Evolutionary conservation across 1,140 invertebrate species (phyloP).

Genomic region (Drosophila truncata): DNA sequence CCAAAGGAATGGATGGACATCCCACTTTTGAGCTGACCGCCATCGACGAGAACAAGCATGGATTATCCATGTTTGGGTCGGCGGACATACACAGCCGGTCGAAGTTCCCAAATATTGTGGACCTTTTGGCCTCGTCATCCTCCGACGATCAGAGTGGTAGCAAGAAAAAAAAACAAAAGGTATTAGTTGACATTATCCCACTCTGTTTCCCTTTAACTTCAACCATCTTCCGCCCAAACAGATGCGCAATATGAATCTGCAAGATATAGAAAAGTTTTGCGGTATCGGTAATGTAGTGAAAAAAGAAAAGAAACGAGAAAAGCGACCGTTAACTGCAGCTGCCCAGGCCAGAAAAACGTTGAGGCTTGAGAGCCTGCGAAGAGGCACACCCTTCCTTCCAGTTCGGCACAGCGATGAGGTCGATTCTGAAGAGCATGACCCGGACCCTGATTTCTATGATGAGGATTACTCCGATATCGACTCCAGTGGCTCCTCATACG

Average conservation of each 20-base stretch:
- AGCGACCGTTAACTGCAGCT: not conserved
- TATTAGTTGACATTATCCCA: not conserved
- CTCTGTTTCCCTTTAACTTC: not conserved
- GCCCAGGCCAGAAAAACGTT: conserved; percentile 12
- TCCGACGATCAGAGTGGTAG: not conserved
- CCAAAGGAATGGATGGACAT: not conserved
- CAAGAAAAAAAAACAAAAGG: conserved; percentile 46
- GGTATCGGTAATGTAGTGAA: not conserved
- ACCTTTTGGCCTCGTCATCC: conserved; percentile 17
- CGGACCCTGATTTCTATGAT: not conserved
- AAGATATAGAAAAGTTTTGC: conserved; percentile 40
- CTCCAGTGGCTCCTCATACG: not conserved
- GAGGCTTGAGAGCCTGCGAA: conserved; percentile 2
- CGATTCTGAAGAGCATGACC: not conserved
- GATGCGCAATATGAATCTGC: conserved; percentile 56
- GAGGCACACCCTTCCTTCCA: conserved; percentile 8
- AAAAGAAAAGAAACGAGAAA: not conserved
- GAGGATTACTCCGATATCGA: conserved; percentile 2
- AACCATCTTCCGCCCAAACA: not conserved
- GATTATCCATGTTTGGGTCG: conserved; percentile 3
- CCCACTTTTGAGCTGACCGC: conserved; percentile 6
- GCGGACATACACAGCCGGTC: not conserved
- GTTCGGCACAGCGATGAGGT: not conserved
- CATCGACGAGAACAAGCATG: conserved; percentile 3
- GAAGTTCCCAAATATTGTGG: not conserved